Base-by-base conservation (phyloP, 2,888 invertebrate species). In the Lepidochrysops patricia region DNA sequence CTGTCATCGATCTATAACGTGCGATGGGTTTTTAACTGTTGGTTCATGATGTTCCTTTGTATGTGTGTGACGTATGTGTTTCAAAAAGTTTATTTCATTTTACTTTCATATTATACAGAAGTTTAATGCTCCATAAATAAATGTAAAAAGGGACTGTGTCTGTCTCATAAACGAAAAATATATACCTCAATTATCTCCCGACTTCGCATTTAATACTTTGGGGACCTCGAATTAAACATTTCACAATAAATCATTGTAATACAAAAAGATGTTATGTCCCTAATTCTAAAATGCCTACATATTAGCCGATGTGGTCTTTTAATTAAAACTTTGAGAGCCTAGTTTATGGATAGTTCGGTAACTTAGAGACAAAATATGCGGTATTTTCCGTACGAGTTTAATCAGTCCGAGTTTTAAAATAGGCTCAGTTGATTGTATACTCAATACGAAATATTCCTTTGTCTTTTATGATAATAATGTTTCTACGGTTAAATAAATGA, bases 1-100 rank as follows among this genome's bases (percentile, higher is more conserved):
- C 48, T 49, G 58, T 48, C 58, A 48, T 58, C 43, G 57, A 43
- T 57, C 26, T 26, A n/a, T 50, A 43, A 7, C 32, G 9, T 50
- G 50, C 25, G 13, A 26, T 26, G 50, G 2, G n/a, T 26, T 50
- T n/a, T 50, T 26, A 12, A 1, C n/a, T 49, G n/a, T 49, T 49
- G 15, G 19, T 37, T 13, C 3, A 19, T 43, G 19, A 43, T 15
- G 7, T 43, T 43, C 37, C 7, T 9, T 29, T n/a, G n/a, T n/a
- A n/a, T n/a, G n/a, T n/a, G n/a, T n/a, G n/a, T n/a, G n/a, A n/a
- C n/a, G n/a, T n/a, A n/a, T n/a, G n/a, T n/a, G n/a, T n/a, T n/a
- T n/a, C n/a, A n/a, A n/a, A n/a, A 29, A 9, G 29, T 29, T 29
- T 7, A 29, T 29, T 29, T 29, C 7, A 43, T 43, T 23, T 23